These are phyloP conservation scores for Drosophila quasianomalipes DNA, from an alignment of 2,888 invertebrate genomes.

Conservation along the genomic window DNA sequence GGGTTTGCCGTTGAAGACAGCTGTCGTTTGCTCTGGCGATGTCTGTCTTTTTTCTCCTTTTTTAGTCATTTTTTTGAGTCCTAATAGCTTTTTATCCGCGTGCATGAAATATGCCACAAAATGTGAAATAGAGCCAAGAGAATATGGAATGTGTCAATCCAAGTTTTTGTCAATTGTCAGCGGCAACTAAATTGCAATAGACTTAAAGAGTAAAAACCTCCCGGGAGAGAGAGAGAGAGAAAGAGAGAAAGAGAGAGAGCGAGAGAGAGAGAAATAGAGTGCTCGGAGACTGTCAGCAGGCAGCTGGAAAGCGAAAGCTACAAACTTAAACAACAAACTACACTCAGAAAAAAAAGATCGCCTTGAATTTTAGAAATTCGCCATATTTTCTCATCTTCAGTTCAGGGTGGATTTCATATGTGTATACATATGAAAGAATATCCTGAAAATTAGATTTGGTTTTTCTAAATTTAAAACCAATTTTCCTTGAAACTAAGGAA, in stretches of 20 bases:
- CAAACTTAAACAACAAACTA: constrained; percentile 46
- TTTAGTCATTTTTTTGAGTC: constrained; percentile 36
- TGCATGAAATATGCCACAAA: constrained; percentile 77
- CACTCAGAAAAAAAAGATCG: neutral
- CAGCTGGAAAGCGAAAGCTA: constrained; percentile 49
- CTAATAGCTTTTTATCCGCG: constrained; percentile 78
- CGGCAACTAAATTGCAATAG: constrained; percentile 29
- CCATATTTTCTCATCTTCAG: neutral
- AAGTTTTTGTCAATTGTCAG: constrained; percentile 59
- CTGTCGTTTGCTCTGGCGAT: constrained; percentile 69
- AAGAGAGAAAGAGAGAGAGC: too few relatives aligned
- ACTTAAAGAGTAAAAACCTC: constrained; percentile 5
- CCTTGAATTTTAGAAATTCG: neutral
- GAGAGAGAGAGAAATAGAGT: neutral
- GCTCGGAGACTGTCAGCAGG: constrained; percentile 4
- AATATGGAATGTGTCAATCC: constrained; percentile 77
- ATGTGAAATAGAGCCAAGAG: constrained; percentile 62
- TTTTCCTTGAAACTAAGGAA: neutral
- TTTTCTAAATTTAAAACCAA: too few relatives aligned
- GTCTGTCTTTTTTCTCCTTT: constrained; percentile 33
- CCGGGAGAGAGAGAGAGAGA: neutral
- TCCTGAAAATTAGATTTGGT: too few relatives aligned
- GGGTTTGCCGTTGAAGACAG: constrained; percentile 80
- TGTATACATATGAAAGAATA: neutral
- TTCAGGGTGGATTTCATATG: neutral